phyloP scores from a whole-genome alignment of 2,888 invertebrate species.

The Netelia melanura region DNA sequence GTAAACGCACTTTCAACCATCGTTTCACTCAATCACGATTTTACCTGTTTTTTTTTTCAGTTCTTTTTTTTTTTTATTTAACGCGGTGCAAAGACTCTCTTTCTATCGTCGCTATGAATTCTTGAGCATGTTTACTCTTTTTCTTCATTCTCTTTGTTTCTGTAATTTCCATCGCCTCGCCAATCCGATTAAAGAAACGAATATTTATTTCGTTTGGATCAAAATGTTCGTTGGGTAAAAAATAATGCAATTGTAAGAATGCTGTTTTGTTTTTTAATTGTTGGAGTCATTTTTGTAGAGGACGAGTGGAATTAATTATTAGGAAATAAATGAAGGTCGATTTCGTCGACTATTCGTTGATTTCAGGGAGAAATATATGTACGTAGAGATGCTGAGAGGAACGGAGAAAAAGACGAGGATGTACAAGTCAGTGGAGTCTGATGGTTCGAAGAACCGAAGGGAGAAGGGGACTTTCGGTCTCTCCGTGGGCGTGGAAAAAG shows the following conservation, averaged over 20 bases:
- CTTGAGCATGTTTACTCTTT: not conserved
- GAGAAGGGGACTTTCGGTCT: not conserved
- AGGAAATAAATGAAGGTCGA: too few relatives aligned
- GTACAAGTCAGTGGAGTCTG: slow-evolving; percentile 6
- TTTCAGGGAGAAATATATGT: too few relatives aligned
- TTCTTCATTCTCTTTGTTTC: too few relatives aligned
- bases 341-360: too few relatives aligned
- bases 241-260: too few relatives aligned
- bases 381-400: not conserved
- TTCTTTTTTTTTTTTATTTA: not conserved
- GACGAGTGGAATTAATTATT: too few relatives aligned
- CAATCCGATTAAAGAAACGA: too few relatives aligned
- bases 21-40: slow-evolving; percentile 47
- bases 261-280: too few relatives aligned
- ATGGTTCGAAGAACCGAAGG: slow-evolving; percentile 7
- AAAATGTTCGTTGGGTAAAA: too few relatives aligned
- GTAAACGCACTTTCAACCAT: slow-evolving; percentile 48
- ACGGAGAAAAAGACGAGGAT: not conserved
- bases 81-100: not conserved
- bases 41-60: not conserved
- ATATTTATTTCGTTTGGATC: too few relatives aligned
- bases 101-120: not conserved
- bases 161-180: too few relatives aligned
- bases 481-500: slow-evolving; percentile 48
- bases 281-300: too few relatives aligned